These are phyloP conservation scores for Atherinosoma microstoma DNA, from an alignment of 2,797 vertebrate species.

Conservation along the genomic window DNA sequence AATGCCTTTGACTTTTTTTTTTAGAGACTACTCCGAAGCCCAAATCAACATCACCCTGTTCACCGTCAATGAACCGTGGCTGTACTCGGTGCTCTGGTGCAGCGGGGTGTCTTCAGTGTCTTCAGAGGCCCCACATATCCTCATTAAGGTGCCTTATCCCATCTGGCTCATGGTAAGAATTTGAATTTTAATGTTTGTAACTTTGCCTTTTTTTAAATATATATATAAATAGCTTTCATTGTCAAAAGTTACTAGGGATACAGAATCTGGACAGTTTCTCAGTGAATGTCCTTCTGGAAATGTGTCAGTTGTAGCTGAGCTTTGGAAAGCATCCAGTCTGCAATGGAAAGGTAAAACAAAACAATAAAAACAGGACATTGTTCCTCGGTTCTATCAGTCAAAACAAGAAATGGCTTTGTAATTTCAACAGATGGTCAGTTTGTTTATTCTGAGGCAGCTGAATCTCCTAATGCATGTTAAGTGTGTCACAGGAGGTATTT, in stretches of 20 bases:
- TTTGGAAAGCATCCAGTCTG: too few species aligned
- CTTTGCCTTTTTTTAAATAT: neutral
- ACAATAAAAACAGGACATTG: too few species aligned
- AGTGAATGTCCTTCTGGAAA: too few species aligned
- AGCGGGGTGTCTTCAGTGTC: constrained; percentile 90
- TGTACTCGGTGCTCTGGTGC: constrained; percentile 96
- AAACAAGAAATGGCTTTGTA: neutral
- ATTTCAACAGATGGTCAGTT: too few species aligned
- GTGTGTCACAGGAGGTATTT: too few species aligned
- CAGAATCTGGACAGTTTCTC: too few species aligned
- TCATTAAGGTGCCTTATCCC: constrained; percentile 91
- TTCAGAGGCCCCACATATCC: constrained; percentile 89
- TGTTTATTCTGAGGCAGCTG: too few species aligned
- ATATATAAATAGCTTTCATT: too few species aligned
- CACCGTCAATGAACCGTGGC: constrained; percentile 93
- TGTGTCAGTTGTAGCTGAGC: too few species aligned
- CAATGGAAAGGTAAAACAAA: too few species aligned
- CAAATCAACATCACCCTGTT: constrained; percentile 92
- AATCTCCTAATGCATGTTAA: too few species aligned
- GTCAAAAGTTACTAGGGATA: neutral
- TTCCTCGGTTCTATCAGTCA: neutral
- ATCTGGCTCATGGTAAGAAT: constrained; percentile 94
- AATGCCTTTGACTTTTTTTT: constrained; percentile 18
- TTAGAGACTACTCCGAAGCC: constrained; percentile 85
- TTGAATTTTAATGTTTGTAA: neutral